Conservation (phyloP, 2,113 vertebrate genomes). For the Andinoacara biseriatus region DNA sequence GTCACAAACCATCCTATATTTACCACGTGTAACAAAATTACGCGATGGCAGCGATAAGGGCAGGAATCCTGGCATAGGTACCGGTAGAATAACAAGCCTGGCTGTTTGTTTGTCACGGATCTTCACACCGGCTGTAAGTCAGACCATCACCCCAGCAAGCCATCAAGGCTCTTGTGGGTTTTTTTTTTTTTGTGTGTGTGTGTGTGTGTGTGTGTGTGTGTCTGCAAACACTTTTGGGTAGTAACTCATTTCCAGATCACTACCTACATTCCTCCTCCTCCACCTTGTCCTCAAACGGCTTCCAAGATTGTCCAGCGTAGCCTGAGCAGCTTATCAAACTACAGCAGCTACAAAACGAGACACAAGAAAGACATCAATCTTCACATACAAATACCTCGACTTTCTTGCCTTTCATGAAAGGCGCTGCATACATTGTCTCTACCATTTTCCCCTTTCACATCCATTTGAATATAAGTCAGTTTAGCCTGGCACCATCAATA, state of each 20-base stretch:
- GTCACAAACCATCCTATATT: slow-evolving; percentile 68
- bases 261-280: slow-evolving; percentile 21
- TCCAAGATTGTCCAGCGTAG: slow-evolving; percentile 13
- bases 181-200: not conserved
- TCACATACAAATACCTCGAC: slow-evolving; percentile 53
- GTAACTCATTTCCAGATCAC: slow-evolving; percentile 33
- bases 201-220: not conserved
- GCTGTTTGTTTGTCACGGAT: slow-evolving; percentile 67
- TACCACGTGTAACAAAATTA: slow-evolving; percentile 69
- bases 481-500: slow-evolving; percentile 73
- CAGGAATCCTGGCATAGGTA: slow-evolving; percentile 38
- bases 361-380: slow-evolving; percentile 24
- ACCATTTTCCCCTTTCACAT: slow-evolving; percentile 47
- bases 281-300: slow-evolving; percentile 20
- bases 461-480: slow-evolving; percentile 73
- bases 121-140: slow-evolving; percentile 55
- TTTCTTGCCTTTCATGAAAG: slow-evolving; percentile 52
- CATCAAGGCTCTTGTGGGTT: slow-evolving; percentile 28
- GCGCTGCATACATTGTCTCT: slow-evolving; percentile 50
- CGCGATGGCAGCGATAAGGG: slow-evolving; percentile 66
- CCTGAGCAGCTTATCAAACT: slow-evolving; percentile 28
- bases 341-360: slow-evolving; percentile 13
- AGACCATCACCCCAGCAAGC: slow-evolving; percentile 45
- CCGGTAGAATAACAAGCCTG: slow-evolving; percentile 58
- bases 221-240: slow-evolving; percentile 14